Evolutionary conservation across 1,140 invertebrate species (phyloP).

Genomic region (Pectinophora gossypiella): DNA sequence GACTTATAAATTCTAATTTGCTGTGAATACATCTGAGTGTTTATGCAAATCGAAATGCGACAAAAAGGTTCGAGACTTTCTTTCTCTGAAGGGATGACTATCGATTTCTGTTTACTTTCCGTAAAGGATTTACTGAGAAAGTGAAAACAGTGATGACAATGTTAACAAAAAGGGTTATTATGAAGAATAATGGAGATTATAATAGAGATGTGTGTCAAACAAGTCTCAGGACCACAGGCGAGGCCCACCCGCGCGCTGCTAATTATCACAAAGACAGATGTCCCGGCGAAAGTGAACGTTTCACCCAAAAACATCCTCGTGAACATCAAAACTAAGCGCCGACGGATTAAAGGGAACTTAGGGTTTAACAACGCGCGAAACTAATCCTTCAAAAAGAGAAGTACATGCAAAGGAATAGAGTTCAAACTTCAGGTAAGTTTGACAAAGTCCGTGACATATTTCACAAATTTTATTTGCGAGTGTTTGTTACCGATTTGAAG

Average conservation of each 20-base stretch:
- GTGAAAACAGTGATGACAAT: slow-evolving; percentile 60
- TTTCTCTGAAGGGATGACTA: slow-evolving; percentile 18
- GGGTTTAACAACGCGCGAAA: slow-evolving; percentile 9
- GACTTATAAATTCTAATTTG: not conserved
- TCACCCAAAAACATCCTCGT: slow-evolving; percentile 44
- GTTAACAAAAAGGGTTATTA: slow-evolving; percentile 44
- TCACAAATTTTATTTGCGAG: not conserved
- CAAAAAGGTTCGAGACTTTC: not conserved
- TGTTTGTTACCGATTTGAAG: too few species aligned
- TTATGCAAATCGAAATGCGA: not conserved
- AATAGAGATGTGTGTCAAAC: slow-evolving; percentile 14
- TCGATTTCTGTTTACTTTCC: slow-evolving; percentile 43
- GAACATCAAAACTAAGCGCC: slow-evolving; percentile 62
- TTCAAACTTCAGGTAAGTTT: slow-evolving; percentile 14
- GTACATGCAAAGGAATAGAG: not conserved
- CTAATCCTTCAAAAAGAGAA: not conserved
- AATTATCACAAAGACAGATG: slow-evolving; percentile 63
- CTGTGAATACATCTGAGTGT: too few species aligned
- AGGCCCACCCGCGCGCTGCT: slow-evolving; percentile 50
- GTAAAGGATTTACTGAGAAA: slow-evolving; percentile 54
- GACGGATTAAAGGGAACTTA: slow-evolving; percentile 37
- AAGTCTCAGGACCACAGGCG: slow-evolving; percentile 23
- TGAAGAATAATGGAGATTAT: slow-evolving; percentile 43
- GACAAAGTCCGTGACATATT: slow-evolving; percentile 5
- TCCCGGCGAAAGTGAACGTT: slow-evolving; percentile 44